Percentiles rank a stretch among this genome's conserved stretches.
Conservation (phyloP, 2,113 vertebrate species). For the Colius striatus region DNA sequence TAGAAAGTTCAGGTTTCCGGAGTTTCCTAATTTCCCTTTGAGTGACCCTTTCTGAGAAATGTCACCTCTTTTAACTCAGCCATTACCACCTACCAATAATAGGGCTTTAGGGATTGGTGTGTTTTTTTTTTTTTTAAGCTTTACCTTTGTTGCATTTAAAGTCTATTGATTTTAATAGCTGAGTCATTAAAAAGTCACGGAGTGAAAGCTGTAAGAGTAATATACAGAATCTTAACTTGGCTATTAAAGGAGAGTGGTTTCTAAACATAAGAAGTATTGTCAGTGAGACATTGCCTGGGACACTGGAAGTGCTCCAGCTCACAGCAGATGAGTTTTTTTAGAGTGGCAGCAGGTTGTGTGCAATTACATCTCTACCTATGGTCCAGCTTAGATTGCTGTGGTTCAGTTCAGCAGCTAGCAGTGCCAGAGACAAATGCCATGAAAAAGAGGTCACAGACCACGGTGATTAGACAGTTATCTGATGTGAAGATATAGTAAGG, state of each 20-base stretch:
- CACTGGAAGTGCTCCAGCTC: background rate
- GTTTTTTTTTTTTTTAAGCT: background rate
- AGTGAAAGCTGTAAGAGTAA: slow-evolving; percentile 3
- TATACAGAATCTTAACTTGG: background rate
- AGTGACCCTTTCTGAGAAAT: background rate
- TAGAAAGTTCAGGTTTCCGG: background rate
- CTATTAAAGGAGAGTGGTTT: slow-evolving; percentile 7
- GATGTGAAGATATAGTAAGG: background rate
- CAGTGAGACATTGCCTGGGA: background rate
- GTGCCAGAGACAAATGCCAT: background rate
- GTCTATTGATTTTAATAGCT: background rate
- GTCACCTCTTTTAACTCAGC: background rate
- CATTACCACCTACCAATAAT: background rate
- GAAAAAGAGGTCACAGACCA: background rate
- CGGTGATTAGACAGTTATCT: accelerated
- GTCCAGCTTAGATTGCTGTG: background rate
- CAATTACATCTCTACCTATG: background rate
- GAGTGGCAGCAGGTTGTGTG: background rate
- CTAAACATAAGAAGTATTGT: background rate
- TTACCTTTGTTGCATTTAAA: background rate
- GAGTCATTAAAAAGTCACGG: slow-evolving; percentile 5
- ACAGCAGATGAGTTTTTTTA: background rate
- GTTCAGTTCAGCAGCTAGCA: background rate
- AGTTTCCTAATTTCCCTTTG: background rate
- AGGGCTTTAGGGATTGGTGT: background rate